These are phyloP conservation scores for Trissolcus japonicus DNA, from an alignment of 2,888 invertebrate genomes.

Conservation along the genomic window DNA sequence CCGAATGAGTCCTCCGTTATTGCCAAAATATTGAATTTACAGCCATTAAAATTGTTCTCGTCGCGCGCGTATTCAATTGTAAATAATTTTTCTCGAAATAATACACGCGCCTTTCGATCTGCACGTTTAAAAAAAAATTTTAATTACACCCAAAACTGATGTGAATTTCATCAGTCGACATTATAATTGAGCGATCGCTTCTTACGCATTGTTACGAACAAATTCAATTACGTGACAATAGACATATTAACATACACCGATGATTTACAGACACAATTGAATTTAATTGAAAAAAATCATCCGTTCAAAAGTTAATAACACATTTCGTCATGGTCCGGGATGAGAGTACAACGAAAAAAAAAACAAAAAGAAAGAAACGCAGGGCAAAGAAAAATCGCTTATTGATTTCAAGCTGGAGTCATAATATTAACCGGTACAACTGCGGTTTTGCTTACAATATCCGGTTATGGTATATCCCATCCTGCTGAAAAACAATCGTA, in stretches of 20 bases:
- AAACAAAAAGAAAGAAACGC: background rate
- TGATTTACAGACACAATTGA: too few relatives aligned
- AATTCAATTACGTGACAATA: too few relatives aligned
- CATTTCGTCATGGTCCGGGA: too few relatives aligned
- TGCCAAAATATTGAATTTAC: conserved; percentile 38
- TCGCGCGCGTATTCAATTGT: conserved; percentile 4
- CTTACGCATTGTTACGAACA: conserved; percentile 3
- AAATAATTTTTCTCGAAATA: conserved; percentile 16
- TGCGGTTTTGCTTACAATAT: conserved; percentile 20
- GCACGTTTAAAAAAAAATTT: conserved; percentile 4
- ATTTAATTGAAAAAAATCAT: too few relatives aligned
- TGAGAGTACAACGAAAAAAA: background rate
- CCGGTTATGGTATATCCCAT: conserved; percentile 18
- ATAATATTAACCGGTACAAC: conserved; percentile 9
- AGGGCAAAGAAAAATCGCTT: conserved; percentile 7
- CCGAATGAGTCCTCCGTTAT: conserved; percentile 14
- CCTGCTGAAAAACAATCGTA: conserved; percentile 38
- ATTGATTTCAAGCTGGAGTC: conserved; percentile 5
- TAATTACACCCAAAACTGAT: conserved; percentile 9
- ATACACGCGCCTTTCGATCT: conserved; percentile 17
- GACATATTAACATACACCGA: too few relatives aligned
- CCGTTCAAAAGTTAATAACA: too few relatives aligned
- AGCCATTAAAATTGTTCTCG: conserved; percentile 30
- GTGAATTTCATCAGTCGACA: background rate
- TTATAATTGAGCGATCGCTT: background rate